Evolutionary conservation across 2,113 vertebrate species (phyloP).

Genomic region (Hucho hucho): DNA sequence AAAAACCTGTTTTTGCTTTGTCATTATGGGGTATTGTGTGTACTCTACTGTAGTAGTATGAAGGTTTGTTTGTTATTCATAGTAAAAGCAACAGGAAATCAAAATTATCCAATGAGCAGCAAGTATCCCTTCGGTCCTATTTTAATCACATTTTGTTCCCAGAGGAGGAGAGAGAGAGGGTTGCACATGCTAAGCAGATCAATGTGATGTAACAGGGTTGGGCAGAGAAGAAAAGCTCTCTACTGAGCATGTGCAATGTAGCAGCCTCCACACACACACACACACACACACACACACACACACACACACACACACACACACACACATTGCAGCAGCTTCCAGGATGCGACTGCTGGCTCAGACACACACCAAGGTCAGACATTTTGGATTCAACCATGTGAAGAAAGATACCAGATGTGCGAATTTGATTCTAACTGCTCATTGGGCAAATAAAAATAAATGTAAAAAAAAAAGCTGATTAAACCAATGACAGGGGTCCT

Average conservation of each 20-base stretch:
- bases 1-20: too few relatives aligned
- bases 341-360: slow-evolving; percentile 21
- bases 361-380: slow-evolving; percentile 10
- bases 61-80: slow-evolving; percentile 16
- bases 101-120: slow-evolving; percentile 16
- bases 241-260: slow-evolving; percentile 52
- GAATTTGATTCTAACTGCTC: slow-evolving; percentile 41
- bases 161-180: background rate
- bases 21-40: too few relatives aligned
- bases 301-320: too few relatives aligned
- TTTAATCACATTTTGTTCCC: background rate
- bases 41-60: background rate
- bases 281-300: too few relatives aligned
- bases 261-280: background rate
- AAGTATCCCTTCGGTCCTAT: background rate
- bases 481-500: slow-evolving; percentile 8
- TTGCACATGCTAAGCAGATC: background rate
- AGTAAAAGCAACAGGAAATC: background rate
- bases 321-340: slow-evolving; percentile 24
- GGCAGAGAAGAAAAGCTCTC: background rate
- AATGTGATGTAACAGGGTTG: slow-evolving; percentile 52
- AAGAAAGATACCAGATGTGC: slow-evolving; percentile 24
- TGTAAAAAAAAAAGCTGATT: background rate
- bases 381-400: slow-evolving; percentile 43
- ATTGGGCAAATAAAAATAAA: slow-evolving; percentile 22